Conservation (phyloP, 2,888 invertebrate genomes). For the Petrophora chlorosata region DNA sequence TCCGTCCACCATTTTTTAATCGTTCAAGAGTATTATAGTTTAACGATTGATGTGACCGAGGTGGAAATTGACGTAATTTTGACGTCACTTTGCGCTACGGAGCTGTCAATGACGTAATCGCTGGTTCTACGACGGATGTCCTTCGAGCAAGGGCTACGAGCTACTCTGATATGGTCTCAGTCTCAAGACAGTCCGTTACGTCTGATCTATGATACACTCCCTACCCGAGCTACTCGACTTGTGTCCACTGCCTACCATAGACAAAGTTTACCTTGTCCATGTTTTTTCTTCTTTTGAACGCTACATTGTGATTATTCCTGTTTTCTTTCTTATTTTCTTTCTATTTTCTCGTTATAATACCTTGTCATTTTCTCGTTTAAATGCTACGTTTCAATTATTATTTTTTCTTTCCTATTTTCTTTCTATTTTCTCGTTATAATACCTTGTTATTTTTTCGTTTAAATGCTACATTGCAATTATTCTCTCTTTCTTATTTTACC, state of each 20-base stretch:
- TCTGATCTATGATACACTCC: constrained; percentile 79
- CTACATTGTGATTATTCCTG: not conserved
- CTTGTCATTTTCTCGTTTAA: not conserved
- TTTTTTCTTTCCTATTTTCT: not conserved
- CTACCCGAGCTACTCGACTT: constrained; percentile 78
- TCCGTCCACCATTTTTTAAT: too few species aligned
- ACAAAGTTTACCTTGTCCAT: constrained; percentile 17
- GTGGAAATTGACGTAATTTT: constrained; percentile 4
- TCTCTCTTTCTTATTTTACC: not conserved
- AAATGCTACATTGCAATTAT: not conserved
- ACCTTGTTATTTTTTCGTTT: not conserved
- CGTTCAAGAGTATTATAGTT: not conserved
- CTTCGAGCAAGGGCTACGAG: constrained; percentile 65
- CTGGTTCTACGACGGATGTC: constrained; percentile 79
- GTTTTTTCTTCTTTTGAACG: not conserved
- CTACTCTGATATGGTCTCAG: constrained; percentile 83
- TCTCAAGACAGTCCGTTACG: constrained; percentile 80
- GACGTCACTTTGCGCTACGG: constrained; percentile 19
- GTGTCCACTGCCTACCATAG: constrained; percentile 55
- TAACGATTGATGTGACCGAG: not conserved
- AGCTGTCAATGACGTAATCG: constrained; percentile 54
- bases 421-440: not conserved
- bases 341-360: not conserved
- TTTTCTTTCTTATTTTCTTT: not conserved
- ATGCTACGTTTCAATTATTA: not conserved